Evolutionary conservation across 2,888 invertebrate species (phyloP).

Genomic region (Leucophora obtusa): DNA sequence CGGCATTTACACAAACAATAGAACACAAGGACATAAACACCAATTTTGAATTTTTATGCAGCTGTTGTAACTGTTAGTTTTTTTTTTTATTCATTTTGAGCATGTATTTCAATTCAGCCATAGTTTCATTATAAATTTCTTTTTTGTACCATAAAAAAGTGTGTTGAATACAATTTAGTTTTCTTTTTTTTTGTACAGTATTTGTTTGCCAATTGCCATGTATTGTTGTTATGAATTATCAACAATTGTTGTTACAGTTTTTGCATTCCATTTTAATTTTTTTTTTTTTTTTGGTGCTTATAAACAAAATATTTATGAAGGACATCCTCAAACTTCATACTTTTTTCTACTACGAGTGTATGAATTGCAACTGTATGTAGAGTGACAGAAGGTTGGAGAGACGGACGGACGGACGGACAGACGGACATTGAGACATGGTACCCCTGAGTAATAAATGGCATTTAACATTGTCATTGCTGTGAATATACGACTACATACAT

Average conservation of each 20-base stretch:
- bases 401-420: background rate
- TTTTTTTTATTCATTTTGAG: conserved; percentile 1
- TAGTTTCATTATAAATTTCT: background rate
- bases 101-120: conserved; percentile 18
- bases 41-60: conserved; percentile 32
- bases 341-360: background rate
- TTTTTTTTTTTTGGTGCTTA: conserved; percentile 35
- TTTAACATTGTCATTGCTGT: conserved; percentile 47
- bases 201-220: conserved; percentile 42
- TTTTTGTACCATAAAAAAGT: background rate
- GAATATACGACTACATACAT: conserved; percentile 13
- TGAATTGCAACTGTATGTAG: background rate
- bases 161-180: conserved; percentile 8
- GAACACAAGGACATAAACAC: conserved; percentile 47
- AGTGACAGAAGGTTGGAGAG: background rate
- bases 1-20: conserved; percentile 30
- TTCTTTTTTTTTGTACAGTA: conserved; percentile 18
- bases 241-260: conserved; percentile 46
- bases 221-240: conserved; percentile 38
- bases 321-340: conserved; percentile 38
- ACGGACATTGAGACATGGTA: conserved; percentile 26
- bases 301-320: conserved; percentile 45
- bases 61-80: conserved; percentile 38
- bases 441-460: conserved; percentile 49
- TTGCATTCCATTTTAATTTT: conserved; percentile 10